phyloP scores from a whole-genome alignment of 2,113 vertebrate species.

The Mirza zaza region DNA sequence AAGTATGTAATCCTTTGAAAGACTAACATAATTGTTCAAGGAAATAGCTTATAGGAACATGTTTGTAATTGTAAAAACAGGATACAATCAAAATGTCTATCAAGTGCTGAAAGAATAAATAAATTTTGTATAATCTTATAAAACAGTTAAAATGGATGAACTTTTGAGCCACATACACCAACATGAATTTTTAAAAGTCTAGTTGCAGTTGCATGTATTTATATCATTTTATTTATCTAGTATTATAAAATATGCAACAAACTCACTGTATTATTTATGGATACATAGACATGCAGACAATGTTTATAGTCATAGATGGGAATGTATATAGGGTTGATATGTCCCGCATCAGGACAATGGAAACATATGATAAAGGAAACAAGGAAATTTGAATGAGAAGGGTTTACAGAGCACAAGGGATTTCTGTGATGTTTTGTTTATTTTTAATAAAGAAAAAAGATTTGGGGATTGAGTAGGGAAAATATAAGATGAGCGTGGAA shows the following conservation, averaged over 20 bases:
- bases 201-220: neutral
- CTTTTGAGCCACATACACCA: neutral
- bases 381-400: neutral
- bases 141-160: neutral
- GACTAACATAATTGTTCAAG: neutral
- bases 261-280: neutral
- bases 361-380: neutral
- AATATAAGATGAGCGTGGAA: neutral
- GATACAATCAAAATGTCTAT: constrained; percentile 10
- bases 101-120: constrained; percentile 27
- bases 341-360: neutral
- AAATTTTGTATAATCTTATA: neutral
- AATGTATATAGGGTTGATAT: neutral
- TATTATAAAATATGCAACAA: constrained; percentile 16
- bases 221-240: neutral
- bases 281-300: neutral
- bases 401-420: neutral
- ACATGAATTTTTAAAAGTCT: constrained; percentile 21
- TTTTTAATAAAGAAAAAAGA: neutral
- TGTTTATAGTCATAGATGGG: neutral
- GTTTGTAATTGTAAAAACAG: constrained; percentile 19
- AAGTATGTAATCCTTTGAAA: neutral
- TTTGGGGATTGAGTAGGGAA: neutral
- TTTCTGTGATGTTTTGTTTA: neutral
- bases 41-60: neutral